These are phyloP conservation scores for Belonocnema kinseyi DNA, from an alignment of 1,140 invertebrate species.

Conservation along the genomic window DNA sequence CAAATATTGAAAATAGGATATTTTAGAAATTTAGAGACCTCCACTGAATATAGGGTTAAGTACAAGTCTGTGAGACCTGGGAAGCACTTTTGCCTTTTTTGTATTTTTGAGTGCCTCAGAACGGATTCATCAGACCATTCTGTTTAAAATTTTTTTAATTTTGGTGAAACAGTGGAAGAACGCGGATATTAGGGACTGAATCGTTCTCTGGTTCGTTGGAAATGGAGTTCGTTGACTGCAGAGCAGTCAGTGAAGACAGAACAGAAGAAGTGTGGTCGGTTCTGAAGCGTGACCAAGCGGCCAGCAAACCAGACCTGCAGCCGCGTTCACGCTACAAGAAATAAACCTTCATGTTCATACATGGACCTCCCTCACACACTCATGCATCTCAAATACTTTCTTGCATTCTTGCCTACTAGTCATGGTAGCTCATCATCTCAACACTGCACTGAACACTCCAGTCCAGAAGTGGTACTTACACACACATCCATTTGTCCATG, in stretches of 20 bases:
- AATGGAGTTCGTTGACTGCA: slow-evolving; percentile 65
- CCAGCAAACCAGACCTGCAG: slow-evolving; percentile 36
- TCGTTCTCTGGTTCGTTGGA: slow-evolving; percentile 40
- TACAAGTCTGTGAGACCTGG: too few relatives aligned
- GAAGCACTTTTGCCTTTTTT: too few relatives aligned
- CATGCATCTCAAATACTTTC: slow-evolving; percentile 20
- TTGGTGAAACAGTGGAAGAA: not conserved
- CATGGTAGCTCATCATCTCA: not conserved
- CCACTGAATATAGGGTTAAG: too few relatives aligned
- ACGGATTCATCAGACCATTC: too few relatives aligned
- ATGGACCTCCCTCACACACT: not conserved
- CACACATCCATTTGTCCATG: too few relatives aligned
- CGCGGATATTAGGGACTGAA: slow-evolving; percentile 30
- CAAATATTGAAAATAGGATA: too few relatives aligned
- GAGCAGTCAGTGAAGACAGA: slow-evolving; percentile 34
- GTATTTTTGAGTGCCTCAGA: too few relatives aligned
- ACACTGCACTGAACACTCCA: not conserved
- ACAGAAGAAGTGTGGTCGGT: slow-evolving; percentile 50
- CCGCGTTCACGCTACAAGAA: slow-evolving; percentile 39
- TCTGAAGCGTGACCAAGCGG: slow-evolving; percentile 60
- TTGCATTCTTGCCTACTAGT: not conserved
- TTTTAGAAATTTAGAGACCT: too few relatives aligned
- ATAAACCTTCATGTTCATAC: slow-evolving; percentile 41
- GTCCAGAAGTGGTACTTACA: too few relatives aligned
- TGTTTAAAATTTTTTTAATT: too few relatives aligned